phyloP scores from a whole-genome alignment of 2,888 invertebrate genomes.

The Eumerus sabulonum region DNA sequence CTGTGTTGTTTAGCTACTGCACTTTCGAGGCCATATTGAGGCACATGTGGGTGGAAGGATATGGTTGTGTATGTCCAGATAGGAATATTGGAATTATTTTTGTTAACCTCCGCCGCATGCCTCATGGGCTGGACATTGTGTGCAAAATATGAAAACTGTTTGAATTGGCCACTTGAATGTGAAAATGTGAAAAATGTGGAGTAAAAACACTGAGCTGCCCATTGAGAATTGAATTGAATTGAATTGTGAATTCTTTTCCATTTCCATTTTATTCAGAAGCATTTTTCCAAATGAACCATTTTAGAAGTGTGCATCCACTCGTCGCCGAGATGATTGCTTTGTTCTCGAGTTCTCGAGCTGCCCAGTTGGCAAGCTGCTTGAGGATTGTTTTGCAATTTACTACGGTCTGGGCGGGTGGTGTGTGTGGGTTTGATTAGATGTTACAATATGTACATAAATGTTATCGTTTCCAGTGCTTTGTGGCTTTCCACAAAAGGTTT shows the following conservation, averaged over 20 bases:
- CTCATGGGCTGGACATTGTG: conserved; percentile 57
- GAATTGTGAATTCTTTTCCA: too few species aligned
- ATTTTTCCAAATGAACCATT: conserved; percentile 71
- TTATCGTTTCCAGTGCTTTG: too few species aligned
- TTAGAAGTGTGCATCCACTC: conserved; percentile 67
- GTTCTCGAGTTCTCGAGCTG: not conserved
- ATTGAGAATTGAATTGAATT: conserved; percentile 69
- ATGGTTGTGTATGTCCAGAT: conserved; percentile 48
- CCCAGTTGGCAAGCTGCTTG: too few species aligned
- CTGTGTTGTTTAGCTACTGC: too few species aligned
- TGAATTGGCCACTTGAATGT: conserved; percentile 72
- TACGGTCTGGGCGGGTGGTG: too few species aligned
- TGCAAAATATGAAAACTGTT: conserved; percentile 71
- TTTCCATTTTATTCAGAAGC: conserved; percentile 66
- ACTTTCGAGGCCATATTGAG: conserved; percentile 47
- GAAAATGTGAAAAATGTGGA: conserved; percentile 28
- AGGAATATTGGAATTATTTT: conserved; percentile 54
- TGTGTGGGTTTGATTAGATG: too few species aligned
- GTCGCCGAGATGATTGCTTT: conserved; percentile 23
- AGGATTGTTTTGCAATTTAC: too few species aligned
- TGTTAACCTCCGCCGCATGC: not conserved
- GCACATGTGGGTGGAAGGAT: conserved; percentile 19
- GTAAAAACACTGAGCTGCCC: conserved; percentile 71
- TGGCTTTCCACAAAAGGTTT: too few species aligned
- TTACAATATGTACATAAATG: too few species aligned